These are phyloP conservation scores for Aphelocoma californica DNA, from an alignment of 2,797 vertebrate genomes.

Conservation along the genomic window DNA sequence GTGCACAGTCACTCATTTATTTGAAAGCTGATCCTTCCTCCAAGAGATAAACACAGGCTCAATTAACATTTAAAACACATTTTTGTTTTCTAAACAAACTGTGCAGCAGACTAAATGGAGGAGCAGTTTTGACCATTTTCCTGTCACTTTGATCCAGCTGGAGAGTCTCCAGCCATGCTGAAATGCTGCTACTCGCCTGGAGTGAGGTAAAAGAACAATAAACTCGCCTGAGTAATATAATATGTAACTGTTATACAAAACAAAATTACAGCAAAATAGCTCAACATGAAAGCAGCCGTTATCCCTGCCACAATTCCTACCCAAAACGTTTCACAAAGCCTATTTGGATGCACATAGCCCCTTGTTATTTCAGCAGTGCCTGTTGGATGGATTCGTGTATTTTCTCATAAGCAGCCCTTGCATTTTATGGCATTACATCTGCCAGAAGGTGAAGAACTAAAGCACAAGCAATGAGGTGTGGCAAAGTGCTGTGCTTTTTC, in stretches of 20 bases:
- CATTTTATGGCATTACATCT: neutral
- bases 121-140: constrained; percentile 29
- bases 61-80: constrained; percentile 63
- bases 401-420: neutral
- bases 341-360: neutral
- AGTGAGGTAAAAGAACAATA: constrained; percentile 65
- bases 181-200: constrained; percentile 57
- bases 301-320: constrained; percentile 28
- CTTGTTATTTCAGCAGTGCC: neutral
- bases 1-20: neutral
- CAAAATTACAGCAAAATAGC: constrained; percentile 45
- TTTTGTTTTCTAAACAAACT: constrained; percentile 60
- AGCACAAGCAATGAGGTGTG: neutral
- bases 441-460: neutral
- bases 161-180: constrained; percentile 43
- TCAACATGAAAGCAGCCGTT: constrained; percentile 63
- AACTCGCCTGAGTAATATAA: constrained; percentile 59
- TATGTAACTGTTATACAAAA: constrained; percentile 49
- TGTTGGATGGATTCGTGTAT: neutral
- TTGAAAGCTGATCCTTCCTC: constrained; percentile 48
- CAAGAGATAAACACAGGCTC: constrained; percentile 45
- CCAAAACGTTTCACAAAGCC: neutral
- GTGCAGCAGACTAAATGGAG: constrained; percentile 36
- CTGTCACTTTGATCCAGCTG: constrained; percentile 61
- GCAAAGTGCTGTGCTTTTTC: neutral